Conservation (phyloP, 1,140 invertebrate species). For the Conopomorpha cramerella region DNA sequence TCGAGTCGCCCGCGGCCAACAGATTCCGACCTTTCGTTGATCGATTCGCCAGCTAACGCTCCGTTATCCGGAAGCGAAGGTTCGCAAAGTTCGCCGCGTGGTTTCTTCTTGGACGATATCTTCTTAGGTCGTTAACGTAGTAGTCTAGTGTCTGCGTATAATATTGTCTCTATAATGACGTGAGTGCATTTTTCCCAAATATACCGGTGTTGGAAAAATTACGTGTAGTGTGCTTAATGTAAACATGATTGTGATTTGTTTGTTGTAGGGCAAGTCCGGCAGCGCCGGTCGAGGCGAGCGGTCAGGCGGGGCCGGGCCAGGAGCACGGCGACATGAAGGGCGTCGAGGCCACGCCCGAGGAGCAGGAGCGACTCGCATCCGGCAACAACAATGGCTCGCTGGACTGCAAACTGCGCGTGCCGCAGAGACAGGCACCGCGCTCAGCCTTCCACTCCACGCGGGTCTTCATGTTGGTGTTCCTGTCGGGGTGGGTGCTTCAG, state of each 20-base stretch:
- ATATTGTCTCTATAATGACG: constrained; percentile 25
- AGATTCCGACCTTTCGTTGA: constrained; percentile 15
- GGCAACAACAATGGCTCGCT: constrained; percentile 54
- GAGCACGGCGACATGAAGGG: constrained; percentile 48
- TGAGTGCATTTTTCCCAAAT: constrained; percentile 16
- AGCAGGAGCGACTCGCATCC: constrained; percentile 46
- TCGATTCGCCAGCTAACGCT: constrained; percentile 11
- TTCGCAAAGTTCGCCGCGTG: constrained; percentile 14
- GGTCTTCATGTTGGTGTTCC: constrained; percentile 85
- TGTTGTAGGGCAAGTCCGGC: constrained; percentile 38
- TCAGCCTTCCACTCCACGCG: constrained; percentile 82
- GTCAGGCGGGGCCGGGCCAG: constrained; percentile 30
- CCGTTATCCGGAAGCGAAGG: constrained; percentile 22
- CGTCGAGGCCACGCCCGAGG: constrained; percentile 47
- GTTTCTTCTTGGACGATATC: not conserved
- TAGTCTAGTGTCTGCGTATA: not conserved
- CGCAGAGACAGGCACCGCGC: constrained; percentile 15
- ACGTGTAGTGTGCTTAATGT: not conserved
- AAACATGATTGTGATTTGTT: constrained; percentile 10
- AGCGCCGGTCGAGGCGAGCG: constrained; percentile 25
- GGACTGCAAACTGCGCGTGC: constrained; percentile 33
- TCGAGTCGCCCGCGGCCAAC: constrained; percentile 8
- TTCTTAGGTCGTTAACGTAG: no score
- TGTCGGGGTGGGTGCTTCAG: constrained; percentile 86
- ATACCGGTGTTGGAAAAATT: not conserved